phyloP scores from a whole-genome alignment of 2,888 invertebrate species.

The Polydrusus pterygomalis region DNA sequence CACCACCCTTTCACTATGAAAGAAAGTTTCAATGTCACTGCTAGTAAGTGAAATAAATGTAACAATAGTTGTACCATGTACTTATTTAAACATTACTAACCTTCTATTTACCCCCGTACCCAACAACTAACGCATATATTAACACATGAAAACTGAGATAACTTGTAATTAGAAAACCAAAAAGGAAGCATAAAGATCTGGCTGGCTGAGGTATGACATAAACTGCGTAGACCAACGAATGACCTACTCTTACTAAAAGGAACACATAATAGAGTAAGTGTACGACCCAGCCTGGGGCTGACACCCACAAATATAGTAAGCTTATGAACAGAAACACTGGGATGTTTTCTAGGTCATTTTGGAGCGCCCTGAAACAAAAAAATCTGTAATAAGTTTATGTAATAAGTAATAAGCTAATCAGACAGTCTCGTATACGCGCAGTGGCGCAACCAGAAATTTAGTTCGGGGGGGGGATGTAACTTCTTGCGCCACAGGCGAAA shows the following conservation, averaged over 20 bases:
- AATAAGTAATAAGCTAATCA: too few relatives aligned
- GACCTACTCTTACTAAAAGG: slow-evolving; percentile 75
- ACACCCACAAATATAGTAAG: slow-evolving; percentile 77
- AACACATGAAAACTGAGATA: slow-evolving; percentile 62
- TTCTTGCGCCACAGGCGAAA: too few relatives aligned
- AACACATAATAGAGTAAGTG: slow-evolving; percentile 75
- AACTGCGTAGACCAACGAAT: slow-evolving; percentile 80
- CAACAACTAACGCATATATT: slow-evolving; percentile 56
- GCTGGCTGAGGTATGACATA: slow-evolving; percentile 76
- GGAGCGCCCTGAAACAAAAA: slow-evolving; percentile 75
- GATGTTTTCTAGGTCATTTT: slow-evolving; percentile 84
- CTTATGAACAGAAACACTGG: slow-evolving; percentile 78
- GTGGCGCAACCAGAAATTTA: too few relatives aligned
- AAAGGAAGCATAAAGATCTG: slow-evolving; percentile 61
- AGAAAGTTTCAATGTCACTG: too few relatives aligned
- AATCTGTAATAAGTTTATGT: too few relatives aligned
- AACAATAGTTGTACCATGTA: too few relatives aligned
- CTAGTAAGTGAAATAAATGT: too few relatives aligned
- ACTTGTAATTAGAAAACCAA: slow-evolving; percentile 61
- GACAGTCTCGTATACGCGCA: too few relatives aligned
- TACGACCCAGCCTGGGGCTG: slow-evolving; percentile 74
- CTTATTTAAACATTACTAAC: not conserved
- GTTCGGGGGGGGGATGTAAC: too few relatives aligned
- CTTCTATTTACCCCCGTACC: slow-evolving; percentile 43
- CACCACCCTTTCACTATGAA: too few relatives aligned